Evolutionary conservation across 2,797 vertebrate genomes (phyloP).

Genomic region (Pipistrellus pygmaeus): DNA sequence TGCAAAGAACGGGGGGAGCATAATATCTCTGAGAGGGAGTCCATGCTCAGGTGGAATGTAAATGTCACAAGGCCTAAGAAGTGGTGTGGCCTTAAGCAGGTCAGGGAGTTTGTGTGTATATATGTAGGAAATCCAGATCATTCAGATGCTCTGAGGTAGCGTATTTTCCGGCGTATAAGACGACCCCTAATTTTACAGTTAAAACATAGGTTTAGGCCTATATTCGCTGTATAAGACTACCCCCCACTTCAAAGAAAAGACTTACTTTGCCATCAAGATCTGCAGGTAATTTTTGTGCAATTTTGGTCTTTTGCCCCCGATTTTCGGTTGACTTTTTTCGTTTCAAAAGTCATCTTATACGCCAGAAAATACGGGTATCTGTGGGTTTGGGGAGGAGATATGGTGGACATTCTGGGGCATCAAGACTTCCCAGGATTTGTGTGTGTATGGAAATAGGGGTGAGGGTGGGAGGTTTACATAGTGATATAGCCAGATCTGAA

Average conservation of each 20-base stretch:
- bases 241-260: too few relatives aligned
- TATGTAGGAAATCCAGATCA: neutral
- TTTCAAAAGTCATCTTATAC: too few relatives aligned
- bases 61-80: neutral
- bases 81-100: neutral
- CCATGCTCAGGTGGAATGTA: neutral
- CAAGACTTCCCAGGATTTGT: neutral
- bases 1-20: neutral
- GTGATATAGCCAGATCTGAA: neutral
- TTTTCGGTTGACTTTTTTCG: too few relatives aligned
- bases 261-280: too few relatives aligned
- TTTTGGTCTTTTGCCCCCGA: too few relatives aligned
- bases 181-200: too few relatives aligned
- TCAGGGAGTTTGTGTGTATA: neutral
- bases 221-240: too few relatives aligned
- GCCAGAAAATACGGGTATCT: neutral
- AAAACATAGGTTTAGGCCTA: too few relatives aligned
- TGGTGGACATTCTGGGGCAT: slow-evolving; percentile 6
- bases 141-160: neutral
- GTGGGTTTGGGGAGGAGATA: neutral
- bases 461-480: neutral
- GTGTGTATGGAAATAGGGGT: neutral
- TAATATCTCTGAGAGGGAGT: neutral
- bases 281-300: too few relatives aligned
- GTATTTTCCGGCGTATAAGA: too few relatives aligned